Percentiles rank a stretch among this genome's conserved stretches.
phyloP scores from a whole-genome alignment of 2,113 vertebrate species.

The Ptilorrhoa leucosticta region DNA sequence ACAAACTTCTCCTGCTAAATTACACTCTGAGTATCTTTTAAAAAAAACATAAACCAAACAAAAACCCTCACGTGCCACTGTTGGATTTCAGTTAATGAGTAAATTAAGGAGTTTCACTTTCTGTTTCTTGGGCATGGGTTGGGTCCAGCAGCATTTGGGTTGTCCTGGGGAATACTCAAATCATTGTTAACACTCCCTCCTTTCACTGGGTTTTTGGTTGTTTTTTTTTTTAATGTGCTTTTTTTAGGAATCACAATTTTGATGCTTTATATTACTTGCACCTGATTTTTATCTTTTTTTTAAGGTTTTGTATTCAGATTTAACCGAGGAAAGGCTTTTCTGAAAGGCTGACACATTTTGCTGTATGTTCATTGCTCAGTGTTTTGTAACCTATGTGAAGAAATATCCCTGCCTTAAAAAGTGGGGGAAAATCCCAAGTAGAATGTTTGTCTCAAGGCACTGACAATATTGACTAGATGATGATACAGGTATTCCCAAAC shows the following conservation, averaged over 20 bases:
- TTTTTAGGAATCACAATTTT: not conserved
- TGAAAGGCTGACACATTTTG: not conserved
- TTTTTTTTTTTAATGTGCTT: not conserved
- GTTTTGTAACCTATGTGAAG: not conserved
- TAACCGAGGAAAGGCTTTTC: not conserved
- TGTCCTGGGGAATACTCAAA: not conserved
- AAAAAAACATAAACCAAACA: not conserved
- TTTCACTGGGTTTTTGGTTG: not conserved
- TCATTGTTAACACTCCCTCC: not conserved
- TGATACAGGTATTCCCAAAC: not conserved
- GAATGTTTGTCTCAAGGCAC: rapidly evolving
- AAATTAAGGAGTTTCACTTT: not conserved
- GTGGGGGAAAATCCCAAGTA: not conserved
- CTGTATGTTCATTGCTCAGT: not conserved
- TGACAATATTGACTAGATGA: not conserved
- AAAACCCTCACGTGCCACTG: rapidly evolving
- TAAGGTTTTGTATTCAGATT: not conserved
- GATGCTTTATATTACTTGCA: not conserved
- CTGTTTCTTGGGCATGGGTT: not conserved
- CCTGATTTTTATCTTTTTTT: not conserved
- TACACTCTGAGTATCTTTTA: not conserved
- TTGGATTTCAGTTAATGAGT: not conserved
- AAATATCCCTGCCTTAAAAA: not conserved
- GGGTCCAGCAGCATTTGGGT: not conserved
- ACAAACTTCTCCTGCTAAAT: not conserved